These are phyloP conservation scores for Stichopus horrens DNA, from an alignment of 53 echinoderm and acorn worm genomes.

Conservation along the genomic window DNA sequence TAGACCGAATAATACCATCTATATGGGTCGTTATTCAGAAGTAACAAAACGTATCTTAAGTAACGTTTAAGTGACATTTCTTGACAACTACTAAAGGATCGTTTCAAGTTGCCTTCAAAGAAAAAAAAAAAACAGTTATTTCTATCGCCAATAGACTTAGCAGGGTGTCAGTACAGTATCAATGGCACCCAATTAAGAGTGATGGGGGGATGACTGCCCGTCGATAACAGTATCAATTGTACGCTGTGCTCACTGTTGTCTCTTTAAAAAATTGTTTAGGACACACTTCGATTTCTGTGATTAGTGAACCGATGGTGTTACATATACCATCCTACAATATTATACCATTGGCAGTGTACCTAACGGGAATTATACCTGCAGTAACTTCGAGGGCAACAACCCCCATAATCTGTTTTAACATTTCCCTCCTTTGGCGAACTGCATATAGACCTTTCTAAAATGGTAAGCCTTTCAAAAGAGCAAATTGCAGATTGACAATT, in stretches of 20 bases:
- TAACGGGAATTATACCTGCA: too few species aligned
- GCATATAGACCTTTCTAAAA: too few species aligned
- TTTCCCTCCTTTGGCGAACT: too few species aligned
- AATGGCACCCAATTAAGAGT: not conserved
- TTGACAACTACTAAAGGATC: not conserved
- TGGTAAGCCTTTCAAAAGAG: too few species aligned
- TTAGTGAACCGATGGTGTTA: too few species aligned
- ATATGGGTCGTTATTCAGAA: not conserved
- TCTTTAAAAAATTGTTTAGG: not conserved
- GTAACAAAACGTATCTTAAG: not conserved
- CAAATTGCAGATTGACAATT: too few species aligned
- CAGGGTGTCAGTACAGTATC: not conserved
- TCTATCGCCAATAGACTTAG: not conserved
- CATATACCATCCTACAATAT: too few species aligned
- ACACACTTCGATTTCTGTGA: not conserved
- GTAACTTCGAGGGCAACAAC: too few species aligned
- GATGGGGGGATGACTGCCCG: not conserved
- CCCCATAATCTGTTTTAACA: too few species aligned
- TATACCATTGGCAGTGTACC: too few species aligned
- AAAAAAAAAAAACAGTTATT: not conserved
- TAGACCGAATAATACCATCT: not conserved
- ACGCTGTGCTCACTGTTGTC: not conserved
- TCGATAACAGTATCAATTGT: not conserved
- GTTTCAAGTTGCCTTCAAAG: not conserved
- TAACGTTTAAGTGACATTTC: not conserved